phyloP scores from a whole-genome alignment of 2,888 invertebrate species.

The Xylota sylvarum region DNA sequence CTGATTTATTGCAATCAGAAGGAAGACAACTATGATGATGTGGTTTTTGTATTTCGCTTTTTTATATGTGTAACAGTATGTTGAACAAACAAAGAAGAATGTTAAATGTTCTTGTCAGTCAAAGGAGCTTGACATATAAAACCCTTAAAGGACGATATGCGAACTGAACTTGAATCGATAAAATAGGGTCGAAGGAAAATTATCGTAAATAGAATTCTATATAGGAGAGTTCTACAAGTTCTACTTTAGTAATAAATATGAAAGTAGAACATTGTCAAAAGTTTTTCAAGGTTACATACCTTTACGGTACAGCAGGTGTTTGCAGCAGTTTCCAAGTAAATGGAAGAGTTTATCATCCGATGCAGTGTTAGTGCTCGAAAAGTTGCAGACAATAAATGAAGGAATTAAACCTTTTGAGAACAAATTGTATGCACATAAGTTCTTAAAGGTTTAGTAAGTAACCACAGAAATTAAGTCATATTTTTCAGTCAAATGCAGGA shows the following conservation, averaged over 20 bases:
- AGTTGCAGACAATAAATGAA: not conserved
- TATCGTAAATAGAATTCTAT: not conserved
- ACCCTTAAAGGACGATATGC: not conserved
- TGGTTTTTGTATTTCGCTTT: conserved; percentile 48
- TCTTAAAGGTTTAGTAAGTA: no score
- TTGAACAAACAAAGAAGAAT: conserved; percentile 32
- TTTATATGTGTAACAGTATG: conserved; percentile 55
- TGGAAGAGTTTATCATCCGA: not conserved
- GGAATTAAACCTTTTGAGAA: not conserved
- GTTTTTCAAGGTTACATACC: not conserved
- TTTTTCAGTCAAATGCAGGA: no score
- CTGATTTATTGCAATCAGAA: conserved; percentile 74
- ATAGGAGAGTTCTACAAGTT: not conserved
- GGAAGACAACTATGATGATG: conserved; percentile 66
- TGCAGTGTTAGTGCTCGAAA: not conserved
- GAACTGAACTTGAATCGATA: not conserved
- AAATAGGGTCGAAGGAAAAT: not conserved
- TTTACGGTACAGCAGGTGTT: not conserved
- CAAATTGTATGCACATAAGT: no score
- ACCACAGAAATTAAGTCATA: not conserved
- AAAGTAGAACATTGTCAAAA: not conserved
- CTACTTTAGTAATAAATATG: not conserved
- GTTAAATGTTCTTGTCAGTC: conserved; percentile 45
- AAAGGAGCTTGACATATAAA: conserved; percentile 15
- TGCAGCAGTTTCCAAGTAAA: not conserved